Evolutionary conservation across 2,797 vertebrate genomes (phyloP), one percentile per base, ranked within the genome.

Genomic region (Linurgus olivaceus): DNA sequence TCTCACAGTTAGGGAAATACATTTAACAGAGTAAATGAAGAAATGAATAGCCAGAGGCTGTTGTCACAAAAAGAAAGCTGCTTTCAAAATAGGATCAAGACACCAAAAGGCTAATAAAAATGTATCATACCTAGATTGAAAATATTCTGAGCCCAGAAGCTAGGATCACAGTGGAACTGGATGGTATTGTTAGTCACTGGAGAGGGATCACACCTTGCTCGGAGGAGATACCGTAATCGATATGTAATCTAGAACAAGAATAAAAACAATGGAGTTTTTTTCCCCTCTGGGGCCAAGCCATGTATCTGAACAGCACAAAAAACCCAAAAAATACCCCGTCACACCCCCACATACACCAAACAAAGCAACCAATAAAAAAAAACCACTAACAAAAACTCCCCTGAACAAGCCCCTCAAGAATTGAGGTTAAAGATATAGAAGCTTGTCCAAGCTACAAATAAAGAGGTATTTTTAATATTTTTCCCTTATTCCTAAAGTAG

Each of bases 61-160:
- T 58, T 1, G 7, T 75, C 25, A 78, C 35, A 86, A 50, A 67
- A 90, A 50, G 12, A 75, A 61, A 80, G 17, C 18, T 65, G 48
- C 48, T 86, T 94, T 74, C 45, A 50, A 92, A 75, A 57, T 0
- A 47, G 19, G 17, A 71, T 66, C 40, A 85, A 51, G 68, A 51
- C 0, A 6, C 10, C 17, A 44, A 73, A 86, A 19, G 42, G 20
- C 33, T 91, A 93, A 93, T 31, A 77, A 50, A 78, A 86, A 16
- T 59, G 75, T 16, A 26, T 31, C 96, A 51, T 98, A 98, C 98
- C 98, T 97, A 98, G 96, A 89, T 98, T 98, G 96, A 98, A 98
- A 95, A 98, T 98, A 93, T 98, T 98, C 96, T 98, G 98, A 83
- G 98, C 98, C 98, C 98, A 98, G 90, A 98, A 98, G 93, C 98